Conservation (phyloP, 2,113 vertebrate genomes). For the Pelodiscus sinensis region DNA sequence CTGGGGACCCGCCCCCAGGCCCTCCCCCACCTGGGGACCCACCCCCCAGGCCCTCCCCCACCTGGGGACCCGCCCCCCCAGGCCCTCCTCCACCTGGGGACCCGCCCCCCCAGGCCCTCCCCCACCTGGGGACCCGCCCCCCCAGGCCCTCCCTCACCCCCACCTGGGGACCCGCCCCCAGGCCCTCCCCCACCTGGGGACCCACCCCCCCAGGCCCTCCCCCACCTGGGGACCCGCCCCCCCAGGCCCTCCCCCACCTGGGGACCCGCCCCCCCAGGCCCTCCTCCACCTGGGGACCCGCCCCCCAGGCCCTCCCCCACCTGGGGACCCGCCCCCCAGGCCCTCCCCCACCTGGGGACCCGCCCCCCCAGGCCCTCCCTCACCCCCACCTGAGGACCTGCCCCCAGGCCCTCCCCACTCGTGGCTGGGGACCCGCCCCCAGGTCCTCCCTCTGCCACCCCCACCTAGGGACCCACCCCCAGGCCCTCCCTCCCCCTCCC, state of each 20-base stretch:
- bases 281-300: rapidly evolving
- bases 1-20: rapidly evolving
- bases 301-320: neutral
- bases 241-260: neutral
- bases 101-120: no score
- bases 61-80: neutral
- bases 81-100: neutral
- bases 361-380: neutral
- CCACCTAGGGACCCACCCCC: neutral
- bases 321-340: no score
- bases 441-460: neutral
- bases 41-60: neutral
- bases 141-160: neutral
- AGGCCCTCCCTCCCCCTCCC: no score
- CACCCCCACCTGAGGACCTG: neutral
- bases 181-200: no score
- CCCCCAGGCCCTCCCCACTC: neutral
- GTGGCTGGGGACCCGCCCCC: neutral
- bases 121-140: neutral
- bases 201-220: no score
- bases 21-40: neutral
- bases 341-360: neutral
- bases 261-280: neutral
- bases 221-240: rapidly evolving
- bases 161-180: neutral